Percentiles rank a stretch among this genome's conserved stretches.
These are phyloP conservation scores for Samia ricini DNA, from an alignment of 1,140 invertebrate genomes.

Conservation along the genomic window DNA sequence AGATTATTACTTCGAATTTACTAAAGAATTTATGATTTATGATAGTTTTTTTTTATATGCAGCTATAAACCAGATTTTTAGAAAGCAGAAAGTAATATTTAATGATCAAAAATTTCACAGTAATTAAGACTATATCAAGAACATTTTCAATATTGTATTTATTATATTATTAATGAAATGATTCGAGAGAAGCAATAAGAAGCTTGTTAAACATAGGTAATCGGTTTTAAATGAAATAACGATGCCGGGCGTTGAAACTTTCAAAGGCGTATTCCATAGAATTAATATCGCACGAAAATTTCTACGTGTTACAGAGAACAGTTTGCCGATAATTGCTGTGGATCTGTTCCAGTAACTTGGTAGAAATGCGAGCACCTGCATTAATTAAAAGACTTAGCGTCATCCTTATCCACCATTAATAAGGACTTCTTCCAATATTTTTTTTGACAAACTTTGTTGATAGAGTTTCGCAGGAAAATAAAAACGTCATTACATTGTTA, in stretches of 20 bases:
- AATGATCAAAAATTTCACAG: too few relatives aligned
- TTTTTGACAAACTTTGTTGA: not conserved
- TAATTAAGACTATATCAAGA: too few relatives aligned
- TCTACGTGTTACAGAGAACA: conserved; percentile 32
- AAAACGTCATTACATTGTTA: too few relatives aligned
- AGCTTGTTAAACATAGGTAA: not conserved
- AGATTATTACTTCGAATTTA: too few relatives aligned
- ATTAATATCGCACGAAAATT: conserved; percentile 53
- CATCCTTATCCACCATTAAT: conserved; percentile 63
- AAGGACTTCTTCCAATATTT: too few relatives aligned
- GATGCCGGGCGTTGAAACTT: conserved; percentile 18
- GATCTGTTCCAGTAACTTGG: conserved; percentile 38
- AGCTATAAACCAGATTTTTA: too few relatives aligned
- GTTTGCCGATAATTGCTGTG: conserved; percentile 56
- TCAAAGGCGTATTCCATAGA: conserved; percentile 34
- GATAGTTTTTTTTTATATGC: too few relatives aligned
- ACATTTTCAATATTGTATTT: not conserved
- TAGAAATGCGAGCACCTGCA: conserved; percentile 54
- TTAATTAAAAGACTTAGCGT: conserved; percentile 69
- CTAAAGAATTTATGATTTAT: too few relatives aligned
- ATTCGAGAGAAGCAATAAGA: not conserved
- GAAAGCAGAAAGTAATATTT: too few relatives aligned
- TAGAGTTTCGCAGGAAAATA: not conserved
- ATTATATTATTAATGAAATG: conserved; percentile 1
- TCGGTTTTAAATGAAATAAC: not conserved